Evolutionary conservation across 2,888 invertebrate species (phyloP).

Genomic region (Anticlea derivata): DNA sequence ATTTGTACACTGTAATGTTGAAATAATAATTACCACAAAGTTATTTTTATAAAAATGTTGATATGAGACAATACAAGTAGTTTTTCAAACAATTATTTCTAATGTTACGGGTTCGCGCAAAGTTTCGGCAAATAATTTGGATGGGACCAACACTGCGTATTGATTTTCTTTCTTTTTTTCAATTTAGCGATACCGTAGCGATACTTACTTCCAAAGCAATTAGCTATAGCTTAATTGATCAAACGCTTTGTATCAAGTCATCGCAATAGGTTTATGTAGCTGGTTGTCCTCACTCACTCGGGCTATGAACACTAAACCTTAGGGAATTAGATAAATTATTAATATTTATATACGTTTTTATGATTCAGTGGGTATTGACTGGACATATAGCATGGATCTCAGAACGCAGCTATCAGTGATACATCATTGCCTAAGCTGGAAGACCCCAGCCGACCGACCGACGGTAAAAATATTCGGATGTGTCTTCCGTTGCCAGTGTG

Average conservation of each 20-base stretch:
- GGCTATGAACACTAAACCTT: conserved; percentile 75
- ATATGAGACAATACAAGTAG: conserved; percentile 79
- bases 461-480: conserved; percentile 44
- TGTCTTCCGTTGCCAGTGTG: conserved; percentile 63
- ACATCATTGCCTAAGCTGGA: conserved; percentile 54
- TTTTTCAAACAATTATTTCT: conserved; percentile 64
- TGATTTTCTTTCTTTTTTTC: conserved; percentile 47
- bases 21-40: conserved; percentile 71
- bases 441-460: conserved; percentile 41
- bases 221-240: conserved; percentile 61
- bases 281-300: conserved; percentile 61
- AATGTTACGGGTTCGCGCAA: conserved; percentile 55
- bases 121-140: conserved; percentile 70
- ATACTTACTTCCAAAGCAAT: conserved; percentile 48
- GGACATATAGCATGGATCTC: conserved; percentile 82
- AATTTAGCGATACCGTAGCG: conserved; percentile 46
- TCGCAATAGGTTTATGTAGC: conserved; percentile 51
- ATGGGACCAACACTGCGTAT: conserved; percentile 77
- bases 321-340: conserved; percentile 60
- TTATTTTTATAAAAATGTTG: conserved; percentile 81
- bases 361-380: conserved; percentile 76
- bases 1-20: conserved; percentile 75
- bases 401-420: conserved; percentile 77
- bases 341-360: conserved; percentile 68
- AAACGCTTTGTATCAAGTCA: conserved; percentile 58